Base-by-base conservation (phyloP, 2,113 vertebrate genomes). In the Antechinus flavipes region DNA sequence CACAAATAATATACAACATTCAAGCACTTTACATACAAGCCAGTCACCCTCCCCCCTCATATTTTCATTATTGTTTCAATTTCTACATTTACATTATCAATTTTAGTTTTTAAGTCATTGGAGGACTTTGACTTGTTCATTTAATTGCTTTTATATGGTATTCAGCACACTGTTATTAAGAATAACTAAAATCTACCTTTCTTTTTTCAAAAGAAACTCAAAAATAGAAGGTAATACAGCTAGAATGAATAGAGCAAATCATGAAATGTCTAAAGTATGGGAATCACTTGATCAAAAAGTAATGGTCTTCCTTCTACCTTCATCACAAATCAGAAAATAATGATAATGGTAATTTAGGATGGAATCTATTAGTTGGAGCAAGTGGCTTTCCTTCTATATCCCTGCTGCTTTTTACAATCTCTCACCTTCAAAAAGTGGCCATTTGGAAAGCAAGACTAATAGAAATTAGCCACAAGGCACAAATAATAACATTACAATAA, bases 351-450 rank as follows among this genome's bases (percentile, higher is more conserved):
- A 76, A 30, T 61, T 61, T 11, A 61, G 11, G 11, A 35, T 68
- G 30, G 3, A 76, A 76, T 19, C 14, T n/a, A n/a, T n/a, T 7
- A n/a, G 35, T 5, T n/a, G n/a, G 1, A 14, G 16, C 14, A 76
- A n/a, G 1, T 8, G 2, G 2, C 16, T 76, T n/a, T 3, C 16
- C 0, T 76, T 76, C 4, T n/a, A 76, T n/a, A n/a, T 9, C n/a
- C 14, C 35, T 76, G 14, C 5, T n/a, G 35, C 35, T n/a, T 76
- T 19, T 7, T 16, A 76, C 14, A 3, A 76, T 76, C 16, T n/a
- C 35, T n/a, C 14, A 76, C 35, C 14, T 14, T n/a, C 2, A n/a
- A 76, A n/a, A 76, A 76, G 2, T 19, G 30, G 27, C 30, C 11
- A 68, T 68, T 68, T 61, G 1, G 14, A n/a, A 19, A 76, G 4